Base-by-base conservation (phyloP, 2,797 vertebrate genomes). In the Alcedo quadribrachys region DNA sequence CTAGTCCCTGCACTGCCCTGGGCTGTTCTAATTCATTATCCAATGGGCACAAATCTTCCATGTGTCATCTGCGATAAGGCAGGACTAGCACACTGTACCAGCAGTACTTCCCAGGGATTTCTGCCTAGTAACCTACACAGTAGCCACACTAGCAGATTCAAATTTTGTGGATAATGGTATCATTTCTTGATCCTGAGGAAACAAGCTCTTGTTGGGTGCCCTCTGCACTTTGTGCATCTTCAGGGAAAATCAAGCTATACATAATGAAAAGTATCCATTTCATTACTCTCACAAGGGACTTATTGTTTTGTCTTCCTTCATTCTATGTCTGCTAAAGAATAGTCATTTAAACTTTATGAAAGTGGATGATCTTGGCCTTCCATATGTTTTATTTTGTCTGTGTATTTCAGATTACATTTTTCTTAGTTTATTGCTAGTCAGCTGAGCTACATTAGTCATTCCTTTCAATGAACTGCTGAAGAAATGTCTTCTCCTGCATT, bases 401-500 rank as follows among this genome's bases (percentile, higher is more conserved):
- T 18, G 45, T 86, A 70, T 58, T 84, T 69, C 78, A 93, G 77
- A 67, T 24, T 86, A 19, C 33, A 33, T 81, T 86, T 95, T 82
- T 54, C 68, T 65, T 25, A 45, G 65, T 24, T 77, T 68, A 65
- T 71, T 80, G 19, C 42, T 58, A 88, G 71, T 33, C 83, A 93
- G 27, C 45, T 71, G 53, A 81, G 50, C 42, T 70, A 57, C 5
- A 0, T 58, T 32, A 61, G 43, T 15, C 30, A 66, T 53, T 85
- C 28, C 48, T 76, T 67, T 88, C 63, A 43, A 35, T 22, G 53
- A 80, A 68, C 27, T 40, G n/a, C 48, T 74, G 48, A 74, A 48
- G 25, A 79, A 73, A 54, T 50, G 54, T 81, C 30, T 82, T 69
- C 45, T 79, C 30, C 33, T 18, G 12, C 19, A 12, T 35, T 66